phyloP scores from a whole-genome alignment of 2,113 vertebrate species.

The Xyrauchen texanus region DNA sequence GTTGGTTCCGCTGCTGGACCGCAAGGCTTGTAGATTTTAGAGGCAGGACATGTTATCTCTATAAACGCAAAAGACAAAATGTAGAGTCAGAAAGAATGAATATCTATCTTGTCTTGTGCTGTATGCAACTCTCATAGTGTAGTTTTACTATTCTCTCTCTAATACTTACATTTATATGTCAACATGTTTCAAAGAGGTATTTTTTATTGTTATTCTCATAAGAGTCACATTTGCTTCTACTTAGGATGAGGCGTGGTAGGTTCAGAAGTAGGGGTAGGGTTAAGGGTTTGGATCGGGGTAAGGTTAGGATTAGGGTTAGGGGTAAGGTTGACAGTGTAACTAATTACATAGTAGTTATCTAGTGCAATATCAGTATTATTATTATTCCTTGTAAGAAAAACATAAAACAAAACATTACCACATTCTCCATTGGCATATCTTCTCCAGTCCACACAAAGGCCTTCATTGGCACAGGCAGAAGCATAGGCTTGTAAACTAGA shows the following conservation, averaged over 20 bases:
- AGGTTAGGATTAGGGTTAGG: too few species aligned
- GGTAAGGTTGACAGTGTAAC: too few species aligned
- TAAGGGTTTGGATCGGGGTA: too few species aligned
- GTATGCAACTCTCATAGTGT: not conserved
- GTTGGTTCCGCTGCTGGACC: conserved; percentile 72
- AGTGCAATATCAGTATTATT: too few species aligned
- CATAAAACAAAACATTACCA: conserved; percentile 70
- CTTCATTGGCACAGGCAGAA: conserved; percentile 72
- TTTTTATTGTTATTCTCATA: too few species aligned
- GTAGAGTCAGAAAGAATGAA: not conserved
- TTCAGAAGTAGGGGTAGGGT: too few species aligned
- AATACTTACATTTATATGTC: not conserved
- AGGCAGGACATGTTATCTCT: conserved; percentile 78
- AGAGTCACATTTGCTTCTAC: too few species aligned
- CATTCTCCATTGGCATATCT: conserved; percentile 72
- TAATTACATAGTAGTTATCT: too few species aligned
- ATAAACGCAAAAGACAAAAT: not conserved
- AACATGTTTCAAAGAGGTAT: not conserved
- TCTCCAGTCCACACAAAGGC: conserved; percentile 86
- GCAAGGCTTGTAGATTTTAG: conserved; percentile 78
- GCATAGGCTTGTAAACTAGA: conserved; percentile 83
- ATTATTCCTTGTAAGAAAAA: not conserved
- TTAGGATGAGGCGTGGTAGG: too few species aligned
- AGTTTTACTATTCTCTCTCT: too few species aligned
- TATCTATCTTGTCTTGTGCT: not conserved